Evolutionary conservation across 37 sponge, comb jelly and placozoan genomes (phyloP), one percentile per base, ranked within the genome.

Genomic region (Mnemiopsis leidyi): DNA sequence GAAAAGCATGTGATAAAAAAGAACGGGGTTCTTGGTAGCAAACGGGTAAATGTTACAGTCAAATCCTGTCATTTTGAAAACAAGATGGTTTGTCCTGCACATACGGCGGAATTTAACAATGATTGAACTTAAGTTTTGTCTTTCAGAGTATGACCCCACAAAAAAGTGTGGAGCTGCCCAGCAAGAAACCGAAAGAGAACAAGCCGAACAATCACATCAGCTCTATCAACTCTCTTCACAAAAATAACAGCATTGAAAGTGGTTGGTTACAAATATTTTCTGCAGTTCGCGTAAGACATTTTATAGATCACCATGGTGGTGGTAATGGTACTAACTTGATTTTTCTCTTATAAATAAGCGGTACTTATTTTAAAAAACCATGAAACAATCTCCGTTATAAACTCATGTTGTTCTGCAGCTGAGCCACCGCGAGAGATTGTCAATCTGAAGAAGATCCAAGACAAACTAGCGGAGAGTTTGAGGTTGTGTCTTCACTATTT

Each of bases 401-500:
- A n/a, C n/a, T n/a, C n/a, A n/a, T n/a, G n/a, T n/a, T n/a, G n/a
- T n/a, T n/a, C 61, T 13, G 5, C 61, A 48, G 61, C 13, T 48
- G 90, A 85, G 24, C 25, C 90, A 2, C 30, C 90, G 1, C 40
- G 61, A 20, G 90, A 85, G 90, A 5, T 40, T 0, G 35, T 85
- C 13, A 85, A 85, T 61, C 90, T 85, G 39, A 85, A 85, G 61
- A 85, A 85, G 29, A 85, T 85, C 39, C 90, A 85, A 85, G 61
- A 85, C 48, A 85, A 85, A 33, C 26, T 85, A 37, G 90, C 90
- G 23, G 90, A 85, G 90, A 85, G 90, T 85, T 37, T 85, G 61
- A 1, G 90, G 30, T 29, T 85, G n/a, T 85, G 61, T 40, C 48
- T 85, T 5, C 90, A 85, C 48, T 85, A 85, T 61, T 85, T 85